Percentiles rank a stretch among this genome's conserved stretches.
These are phyloP conservation scores for Mesoligia furuncula DNA, from an alignment of 2,888 invertebrate genomes.

Conservation along the genomic window DNA sequence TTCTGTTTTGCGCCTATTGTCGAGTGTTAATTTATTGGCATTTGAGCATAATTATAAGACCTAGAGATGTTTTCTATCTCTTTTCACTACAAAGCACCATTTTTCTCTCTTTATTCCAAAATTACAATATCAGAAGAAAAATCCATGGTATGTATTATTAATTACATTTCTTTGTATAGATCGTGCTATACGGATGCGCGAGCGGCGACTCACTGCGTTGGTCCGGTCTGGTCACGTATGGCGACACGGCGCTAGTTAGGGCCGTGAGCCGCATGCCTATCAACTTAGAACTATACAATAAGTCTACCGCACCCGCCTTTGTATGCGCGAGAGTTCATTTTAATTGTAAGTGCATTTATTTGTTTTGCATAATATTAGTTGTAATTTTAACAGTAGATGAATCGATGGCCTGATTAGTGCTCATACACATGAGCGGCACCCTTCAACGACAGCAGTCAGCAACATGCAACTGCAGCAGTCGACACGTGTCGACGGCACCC, in stretches of 20 bases:
- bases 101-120: not conserved
- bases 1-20: not conserved
- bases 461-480: too few relatives aligned
- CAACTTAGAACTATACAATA: conserved; percentile 78
- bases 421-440: not conserved
- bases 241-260: conserved; percentile 84
- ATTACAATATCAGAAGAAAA: not conserved
- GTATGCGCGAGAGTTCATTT: conserved; percentile 79
- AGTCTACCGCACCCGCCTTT: conserved; percentile 76
- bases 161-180: conserved; percentile 63
- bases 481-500: not conserved
- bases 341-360: conserved; percentile 76
- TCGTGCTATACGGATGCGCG: conserved; percentile 78
- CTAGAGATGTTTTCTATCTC: not conserved
- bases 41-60: not conserved
- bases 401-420: not conserved
- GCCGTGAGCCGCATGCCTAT: conserved; percentile 77
- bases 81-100: too few relatives aligned
- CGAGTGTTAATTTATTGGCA: not conserved
- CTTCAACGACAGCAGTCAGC: not conserved
- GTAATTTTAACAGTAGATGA: too few relatives aligned
- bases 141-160: not conserved
- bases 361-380: not conserved
- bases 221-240: conserved; percentile 84
- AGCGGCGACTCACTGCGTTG: conserved; percentile 78